These are phyloP conservation scores for Anguilla rostrata DNA, from an alignment of 2,113 vertebrate species.

Conservation along the genomic window DNA sequence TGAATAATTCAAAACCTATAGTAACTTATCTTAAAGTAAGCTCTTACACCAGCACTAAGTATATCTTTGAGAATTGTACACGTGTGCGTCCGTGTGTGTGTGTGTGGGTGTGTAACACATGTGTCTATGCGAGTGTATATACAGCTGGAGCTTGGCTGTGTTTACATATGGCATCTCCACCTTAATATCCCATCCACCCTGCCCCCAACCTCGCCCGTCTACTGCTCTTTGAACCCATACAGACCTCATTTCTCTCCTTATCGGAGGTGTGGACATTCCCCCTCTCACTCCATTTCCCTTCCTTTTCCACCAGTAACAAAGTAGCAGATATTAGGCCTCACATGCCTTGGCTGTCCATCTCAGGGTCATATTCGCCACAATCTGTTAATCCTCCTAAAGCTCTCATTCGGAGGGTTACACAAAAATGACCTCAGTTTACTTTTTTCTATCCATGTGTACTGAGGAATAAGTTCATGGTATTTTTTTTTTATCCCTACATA, in stretches of 20 bases:
- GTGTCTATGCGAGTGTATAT: background rate
- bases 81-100: background rate
- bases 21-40: too few species aligned
- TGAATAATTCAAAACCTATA: too few species aligned
- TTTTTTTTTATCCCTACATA: too few species aligned
- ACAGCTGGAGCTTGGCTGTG: background rate
- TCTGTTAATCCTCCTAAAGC: slow-evolving; percentile 21
- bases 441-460: background rate
- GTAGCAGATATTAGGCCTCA: slow-evolving; percentile 15
- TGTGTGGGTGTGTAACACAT: background rate
- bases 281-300: background rate
- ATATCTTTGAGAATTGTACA: background rate
- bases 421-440: slow-evolving; percentile 16
- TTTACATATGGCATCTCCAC: background rate
- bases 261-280: background rate
- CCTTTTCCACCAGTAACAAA: background rate
- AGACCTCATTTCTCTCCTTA: background rate
- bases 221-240: background rate
- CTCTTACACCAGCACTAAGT: background rate
- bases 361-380: slow-evolving; percentile 7
- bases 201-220: background rate
- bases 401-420: background rate
- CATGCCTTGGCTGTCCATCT: slow-evolving; percentile 7
- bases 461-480: background rate
- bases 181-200: background rate